These are phyloP conservation scores for cattle (Bos taurus) DNA, from an alignment of 2,113 vertebrate species.

Conservation along the genomic window DNA sequence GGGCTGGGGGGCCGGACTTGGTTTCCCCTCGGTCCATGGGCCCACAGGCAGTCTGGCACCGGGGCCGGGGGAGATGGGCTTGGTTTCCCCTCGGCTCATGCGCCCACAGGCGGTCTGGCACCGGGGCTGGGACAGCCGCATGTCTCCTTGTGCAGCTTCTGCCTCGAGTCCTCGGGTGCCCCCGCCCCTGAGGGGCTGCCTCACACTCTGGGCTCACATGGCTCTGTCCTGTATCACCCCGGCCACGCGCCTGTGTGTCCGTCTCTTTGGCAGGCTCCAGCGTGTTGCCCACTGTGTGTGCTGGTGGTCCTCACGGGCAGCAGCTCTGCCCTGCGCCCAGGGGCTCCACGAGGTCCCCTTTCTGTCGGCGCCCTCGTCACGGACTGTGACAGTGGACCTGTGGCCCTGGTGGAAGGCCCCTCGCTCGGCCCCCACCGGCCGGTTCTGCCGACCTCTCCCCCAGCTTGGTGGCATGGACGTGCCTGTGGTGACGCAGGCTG, in stretches of 20 bases:
- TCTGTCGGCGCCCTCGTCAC: neutral
- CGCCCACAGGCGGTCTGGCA: neutral
- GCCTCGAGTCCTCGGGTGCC: rapidly evolving
- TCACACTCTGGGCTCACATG: rapidly evolving
- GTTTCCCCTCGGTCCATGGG: rapidly evolving
- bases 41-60: neutral
- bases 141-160: too few relatives aligned
- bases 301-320: neutral
- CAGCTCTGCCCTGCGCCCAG: rapidly evolving
- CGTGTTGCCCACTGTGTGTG: neutral
- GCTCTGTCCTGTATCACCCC: neutral
- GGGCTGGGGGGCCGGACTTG: rapidly evolving
- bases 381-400: neutral
- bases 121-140: rapidly evolving
- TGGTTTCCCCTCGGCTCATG: rapidly evolving
- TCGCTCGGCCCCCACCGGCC: rapidly evolving
- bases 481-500: rapidly evolving
- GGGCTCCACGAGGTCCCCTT: rapidly evolving
- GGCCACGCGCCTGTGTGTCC: rapidly evolving
- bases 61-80: neutral
- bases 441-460: neutral
- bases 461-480: rapidly evolving
- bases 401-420: too few relatives aligned
- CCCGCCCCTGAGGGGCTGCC: rapidly evolving
- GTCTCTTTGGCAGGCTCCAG: neutral